Evolutionary conservation across 2,888 invertebrate genomes (phyloP), one percentile per base, ranked within the genome.

Genomic region (Eucriotettix oculatus): DNA sequence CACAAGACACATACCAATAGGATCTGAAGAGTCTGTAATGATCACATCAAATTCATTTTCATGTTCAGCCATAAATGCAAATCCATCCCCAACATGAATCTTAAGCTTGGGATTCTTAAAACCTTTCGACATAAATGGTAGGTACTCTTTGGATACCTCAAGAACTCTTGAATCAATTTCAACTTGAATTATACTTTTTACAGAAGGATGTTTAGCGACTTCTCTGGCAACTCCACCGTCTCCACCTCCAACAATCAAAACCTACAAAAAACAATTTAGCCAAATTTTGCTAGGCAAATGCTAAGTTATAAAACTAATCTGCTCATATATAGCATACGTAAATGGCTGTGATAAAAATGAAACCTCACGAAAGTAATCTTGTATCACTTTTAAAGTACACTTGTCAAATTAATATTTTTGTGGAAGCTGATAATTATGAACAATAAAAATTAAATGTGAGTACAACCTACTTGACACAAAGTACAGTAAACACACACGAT

Each of bases 1-100:
- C 29, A 29, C 7, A 29, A 29, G 7, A 58, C 54, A 66, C 69
- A 71, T 69, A 79, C 97, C 98, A 42, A 97, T 81, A 0, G 98
- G 98, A 77, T 99, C 99, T 52, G 96, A 95, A 65, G 96, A 96
- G 72, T 99, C 99, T 0, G 98, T 99, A 60, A 99, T 96, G 65
- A 99, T 95, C 54, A 99, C 91, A 75, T 99, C 99, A 72, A 93
- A 99, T 73, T 90, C 85, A 52, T 83, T 79, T 61, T 79, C 79
- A 70, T 95, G 88, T 58, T 87, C 81, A 68, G 87, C 86, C 83
- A 99, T 87, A 73, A 90, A 99, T 67, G 94, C 87, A 71, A 95
- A 94, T 0, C 99, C 99, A 73, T 99, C 98, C 0, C 90, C 90
- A 53, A 96, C 85, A 69, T 85, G 83, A 0, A 99, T 75, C 0